Evolutionary conservation across 2,888 invertebrate species (phyloP), one percentile per base, ranked within the genome.

Genomic region (Auanema freiburgensis): DNA sequence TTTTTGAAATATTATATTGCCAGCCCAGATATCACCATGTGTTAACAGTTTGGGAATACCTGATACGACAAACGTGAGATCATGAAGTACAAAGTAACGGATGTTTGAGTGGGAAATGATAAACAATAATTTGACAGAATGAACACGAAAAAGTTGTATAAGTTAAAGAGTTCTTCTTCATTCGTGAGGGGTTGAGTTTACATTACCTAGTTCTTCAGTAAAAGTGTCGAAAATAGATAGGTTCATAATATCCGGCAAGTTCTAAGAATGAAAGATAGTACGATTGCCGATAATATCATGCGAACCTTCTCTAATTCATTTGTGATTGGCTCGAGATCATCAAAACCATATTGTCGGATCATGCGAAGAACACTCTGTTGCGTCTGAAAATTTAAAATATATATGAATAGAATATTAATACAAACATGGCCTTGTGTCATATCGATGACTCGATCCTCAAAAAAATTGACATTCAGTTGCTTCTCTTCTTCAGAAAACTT

Each of bases 21-120:
- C 65, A 8, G 72, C 55, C 72, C 69, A 72, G 53, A 72, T 44
- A 25, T 72, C 72, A 23, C 72, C 72, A 53, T 72, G 72, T 21
- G 61, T 66, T 5, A 69, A 44, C 1, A 65, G 59, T 18, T 59
- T 58, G 25, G 58, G 56, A 52, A 69, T 69, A 56, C 64, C 69
- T 56, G 21, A 55, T 44, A 42, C 8, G 10, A n/a, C 14, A 58
- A 5, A 51, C 21, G n/a, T 21, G n/a, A 16, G 8, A n/a, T 3
- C 21, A 46, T 10, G 6, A 16, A 16, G 5, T 16, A 46, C 16
- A 46, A 10, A 46, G 10, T 18, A 46, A 43, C 12, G n/a, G n/a
- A 43, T 14, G 12, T 43, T 43, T 14, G 12, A 43, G 11, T 43
- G n/a, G 12, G n/a, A n/a, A n/a, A n/a, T n/a, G n/a, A n/a, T n/a